Evolutionary conservation across 2,113 vertebrate genomes (phyloP).

Genomic region (Rhagologus leucostigma): DNA sequence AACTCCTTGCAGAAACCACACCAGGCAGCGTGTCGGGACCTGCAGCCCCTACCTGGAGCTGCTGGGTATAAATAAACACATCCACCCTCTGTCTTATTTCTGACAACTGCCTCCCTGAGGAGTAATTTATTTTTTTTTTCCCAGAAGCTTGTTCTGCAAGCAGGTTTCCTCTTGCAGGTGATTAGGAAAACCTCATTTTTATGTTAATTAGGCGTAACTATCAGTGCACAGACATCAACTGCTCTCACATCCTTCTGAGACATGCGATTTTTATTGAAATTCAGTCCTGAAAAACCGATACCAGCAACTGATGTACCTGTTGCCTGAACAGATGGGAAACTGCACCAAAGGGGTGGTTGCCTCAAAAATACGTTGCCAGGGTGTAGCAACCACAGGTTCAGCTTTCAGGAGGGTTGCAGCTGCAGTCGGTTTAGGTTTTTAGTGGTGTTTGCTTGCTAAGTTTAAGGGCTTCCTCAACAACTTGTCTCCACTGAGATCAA

Average conservation of each 20-base stretch:
- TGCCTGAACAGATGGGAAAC: neutral
- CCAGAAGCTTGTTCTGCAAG: neutral
- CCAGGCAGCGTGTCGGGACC: neutral
- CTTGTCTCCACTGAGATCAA: neutral
- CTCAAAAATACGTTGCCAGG: neutral
- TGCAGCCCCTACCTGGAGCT: neutral
- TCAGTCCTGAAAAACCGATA: neutral
- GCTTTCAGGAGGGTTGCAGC: neutral
- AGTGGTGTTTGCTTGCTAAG: neutral
- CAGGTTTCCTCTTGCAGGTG: slow-evolving; percentile 40
- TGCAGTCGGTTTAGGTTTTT: neutral
- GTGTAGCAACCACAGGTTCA: neutral
- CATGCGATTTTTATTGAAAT: neutral
- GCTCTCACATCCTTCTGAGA: neutral
- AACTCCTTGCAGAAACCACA: neutral
- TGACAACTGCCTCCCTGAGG: neutral
- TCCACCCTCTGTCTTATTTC: neutral
- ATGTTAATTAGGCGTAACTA: neutral
- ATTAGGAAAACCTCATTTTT: neutral
- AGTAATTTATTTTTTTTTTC: neutral
- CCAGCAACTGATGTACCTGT: neutral
- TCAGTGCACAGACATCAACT: neutral
- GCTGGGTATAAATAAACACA: slow-evolving; percentile 10
- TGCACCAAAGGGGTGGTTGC: neutral
- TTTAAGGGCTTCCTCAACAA: neutral